These are phyloP conservation scores for Gouania willdenowi DNA, from an alignment of 2,797 vertebrate species.

Conservation along the genomic window DNA sequence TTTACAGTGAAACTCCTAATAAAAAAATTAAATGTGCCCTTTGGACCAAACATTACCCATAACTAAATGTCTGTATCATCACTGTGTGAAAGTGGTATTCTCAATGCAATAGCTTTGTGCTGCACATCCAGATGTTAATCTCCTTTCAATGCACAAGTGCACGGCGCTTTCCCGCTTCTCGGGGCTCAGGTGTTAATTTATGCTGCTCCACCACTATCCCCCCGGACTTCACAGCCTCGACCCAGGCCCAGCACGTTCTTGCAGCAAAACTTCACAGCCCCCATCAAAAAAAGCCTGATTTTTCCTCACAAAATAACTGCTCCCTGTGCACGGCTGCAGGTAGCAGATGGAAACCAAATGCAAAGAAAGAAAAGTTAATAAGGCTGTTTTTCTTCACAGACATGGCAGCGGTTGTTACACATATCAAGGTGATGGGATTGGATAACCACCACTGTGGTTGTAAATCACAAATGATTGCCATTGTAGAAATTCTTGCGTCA, in stretches of 20 bases:
- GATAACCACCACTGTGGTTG: background rate
- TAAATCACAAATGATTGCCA: slow-evolving; percentile 34
- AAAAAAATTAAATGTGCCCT: too few relatives aligned
- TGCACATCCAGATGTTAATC: slow-evolving; percentile 65
- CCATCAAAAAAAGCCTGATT: background rate
- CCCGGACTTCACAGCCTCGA: slow-evolving; percentile 48
- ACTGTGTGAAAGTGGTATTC: too few relatives aligned
- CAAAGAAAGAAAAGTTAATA: slow-evolving; percentile 1
- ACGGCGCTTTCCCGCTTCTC: slow-evolving; percentile 27
- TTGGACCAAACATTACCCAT: too few relatives aligned
- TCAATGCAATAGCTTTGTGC: slow-evolving; percentile 40
- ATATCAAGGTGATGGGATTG: slow-evolving; percentile 5
- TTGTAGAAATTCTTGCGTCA: slow-evolving; percentile 40
- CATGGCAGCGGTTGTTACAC: slow-evolving; percentile 2
- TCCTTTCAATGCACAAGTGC: slow-evolving; percentile 23
- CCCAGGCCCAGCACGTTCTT: slow-evolving; percentile 35
- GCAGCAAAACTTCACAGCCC: slow-evolving; percentile 12
- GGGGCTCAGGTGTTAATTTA: slow-evolving; percentile 72
- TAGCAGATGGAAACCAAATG: background rate
- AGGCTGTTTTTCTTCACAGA: slow-evolving; percentile 13
- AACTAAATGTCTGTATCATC: too few relatives aligned
- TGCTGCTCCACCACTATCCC: slow-evolving; percentile 58
- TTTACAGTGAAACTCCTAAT: too few relatives aligned
- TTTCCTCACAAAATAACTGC: slow-evolving; percentile 6
- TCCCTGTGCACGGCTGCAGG: too few relatives aligned